Percentiles rank a stretch among this genome's conserved stretches.
phyloP scores from a whole-genome alignment of 1,140 invertebrate genomes.

The Drepana arcuata region DNA sequence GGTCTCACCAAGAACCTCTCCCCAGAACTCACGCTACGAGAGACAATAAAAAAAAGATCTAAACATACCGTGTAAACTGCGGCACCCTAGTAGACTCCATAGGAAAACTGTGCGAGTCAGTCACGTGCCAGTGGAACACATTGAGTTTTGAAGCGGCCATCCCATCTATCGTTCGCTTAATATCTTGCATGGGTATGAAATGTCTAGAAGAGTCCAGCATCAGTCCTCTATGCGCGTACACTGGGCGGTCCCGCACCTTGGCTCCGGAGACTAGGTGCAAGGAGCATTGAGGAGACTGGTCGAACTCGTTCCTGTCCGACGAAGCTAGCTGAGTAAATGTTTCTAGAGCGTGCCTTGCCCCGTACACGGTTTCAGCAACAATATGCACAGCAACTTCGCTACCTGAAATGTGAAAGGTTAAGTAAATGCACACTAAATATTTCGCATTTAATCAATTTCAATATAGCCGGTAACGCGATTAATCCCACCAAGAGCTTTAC shows the following conservation, averaged over 20 bases:
- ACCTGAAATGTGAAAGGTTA: too few species aligned
- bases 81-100: slow-evolving; percentile 81
- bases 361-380: slow-evolving; percentile 78
- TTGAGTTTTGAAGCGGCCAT: slow-evolving; percentile 90
- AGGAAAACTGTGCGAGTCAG: slow-evolving; percentile 89
- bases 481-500: too few species aligned
- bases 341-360: slow-evolving; percentile 83
- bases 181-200: slow-evolving; percentile 77
- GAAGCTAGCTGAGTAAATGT: slow-evolving; percentile 80
- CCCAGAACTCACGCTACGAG: too few species aligned
- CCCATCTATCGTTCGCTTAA: slow-evolving; percentile 82
- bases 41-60: too few species aligned
- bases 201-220: slow-evolving; percentile 84
- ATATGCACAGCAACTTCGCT: slow-evolving; percentile 73
- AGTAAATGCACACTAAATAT: too few species aligned
- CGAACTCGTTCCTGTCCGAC: slow-evolving; percentile 36
- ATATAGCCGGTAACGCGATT: too few species aligned
- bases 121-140: slow-evolving; percentile 89
- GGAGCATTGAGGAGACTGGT: slow-evolving; percentile 25
- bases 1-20: too few species aligned
- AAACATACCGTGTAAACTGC: slow-evolving; percentile 78
- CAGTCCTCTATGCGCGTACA: slow-evolving; percentile 80
- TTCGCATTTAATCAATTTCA: too few species aligned
- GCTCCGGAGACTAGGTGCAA: slow-evolving; percentile 44
- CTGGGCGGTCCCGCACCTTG: slow-evolving; percentile 79